Conservation (phyloP, 2,113 vertebrate species). For the Macroglossus sobrinus region DNA sequence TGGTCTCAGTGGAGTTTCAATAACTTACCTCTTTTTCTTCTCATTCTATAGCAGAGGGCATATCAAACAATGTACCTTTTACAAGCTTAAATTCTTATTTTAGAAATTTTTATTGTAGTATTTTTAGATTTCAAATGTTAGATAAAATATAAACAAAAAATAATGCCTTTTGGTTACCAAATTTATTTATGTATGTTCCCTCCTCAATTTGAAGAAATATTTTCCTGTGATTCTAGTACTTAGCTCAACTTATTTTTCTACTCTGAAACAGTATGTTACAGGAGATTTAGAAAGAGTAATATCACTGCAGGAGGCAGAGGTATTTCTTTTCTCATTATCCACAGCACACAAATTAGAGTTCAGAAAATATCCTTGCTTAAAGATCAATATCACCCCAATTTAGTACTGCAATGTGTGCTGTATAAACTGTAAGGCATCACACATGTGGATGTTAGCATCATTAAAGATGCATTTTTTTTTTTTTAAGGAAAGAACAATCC, state of each 20-base stretch:
- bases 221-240: background rate
- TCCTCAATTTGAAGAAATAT: background rate
- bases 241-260: conserved; percentile 3
- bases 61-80: background rate
- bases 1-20: background rate
- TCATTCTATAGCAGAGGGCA: background rate
- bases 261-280: background rate
- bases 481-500: background rate
- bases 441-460: background rate
- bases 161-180: background rate
- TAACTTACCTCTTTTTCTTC: background rate
- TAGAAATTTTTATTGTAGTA: background rate
- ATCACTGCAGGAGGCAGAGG: background rate
- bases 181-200: background rate
- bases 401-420: background rate
- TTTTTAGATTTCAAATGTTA: conserved; percentile 44
- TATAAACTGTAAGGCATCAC: background rate
- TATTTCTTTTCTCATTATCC: background rate
- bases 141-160: conserved; percentile 17
- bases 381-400: background rate
- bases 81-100: conserved; percentile 3
- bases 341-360: background rate
- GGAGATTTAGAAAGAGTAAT: background rate
- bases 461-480: background rate
- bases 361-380: background rate